Conservation (phyloP, 2,888 invertebrate species). For the Drosophila mettleri region DNA sequence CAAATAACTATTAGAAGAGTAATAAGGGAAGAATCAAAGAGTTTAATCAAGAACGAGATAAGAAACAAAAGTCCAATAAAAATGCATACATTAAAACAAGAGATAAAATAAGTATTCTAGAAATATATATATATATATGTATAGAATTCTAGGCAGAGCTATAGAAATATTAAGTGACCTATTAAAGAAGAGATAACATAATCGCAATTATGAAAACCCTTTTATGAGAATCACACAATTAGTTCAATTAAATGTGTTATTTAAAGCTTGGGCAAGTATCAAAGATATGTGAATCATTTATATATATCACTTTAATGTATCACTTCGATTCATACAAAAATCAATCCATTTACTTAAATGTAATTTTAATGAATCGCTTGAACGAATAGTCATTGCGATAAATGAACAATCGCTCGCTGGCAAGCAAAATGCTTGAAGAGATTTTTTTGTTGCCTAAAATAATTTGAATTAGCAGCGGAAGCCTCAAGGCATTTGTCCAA, state of each 20-base stretch:
- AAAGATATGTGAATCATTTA: background rate
- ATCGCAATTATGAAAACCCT: no score
- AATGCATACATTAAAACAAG: background rate
- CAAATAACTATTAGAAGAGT: background rate
- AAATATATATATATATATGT: no score
- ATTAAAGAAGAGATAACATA: no score
- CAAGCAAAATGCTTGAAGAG: conserved; percentile 30
- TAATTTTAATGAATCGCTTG: conserved; percentile 16
- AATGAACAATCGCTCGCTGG: conserved; percentile 11
- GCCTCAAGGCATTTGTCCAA: conserved; percentile 24
- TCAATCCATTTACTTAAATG: background rate
- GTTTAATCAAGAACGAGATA: background rate
- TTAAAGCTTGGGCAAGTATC: no score
- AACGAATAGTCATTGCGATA: conserved; percentile 5
- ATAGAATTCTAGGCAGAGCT: no score
- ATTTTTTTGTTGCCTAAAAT: conserved; percentile 25
- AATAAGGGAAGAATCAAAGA: background rate
- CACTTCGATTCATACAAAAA: background rate
- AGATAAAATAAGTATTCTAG: background rate
- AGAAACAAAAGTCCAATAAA: background rate
- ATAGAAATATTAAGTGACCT: no score
- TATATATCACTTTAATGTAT: background rate
- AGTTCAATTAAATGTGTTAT: no score
- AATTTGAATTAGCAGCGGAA: conserved; percentile 46
- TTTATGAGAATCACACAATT: background rate